These are phyloP conservation scores for Peromyscus nudipes DNA, from an alignment of 2,797 vertebrate genomes.

Conservation along the genomic window DNA sequence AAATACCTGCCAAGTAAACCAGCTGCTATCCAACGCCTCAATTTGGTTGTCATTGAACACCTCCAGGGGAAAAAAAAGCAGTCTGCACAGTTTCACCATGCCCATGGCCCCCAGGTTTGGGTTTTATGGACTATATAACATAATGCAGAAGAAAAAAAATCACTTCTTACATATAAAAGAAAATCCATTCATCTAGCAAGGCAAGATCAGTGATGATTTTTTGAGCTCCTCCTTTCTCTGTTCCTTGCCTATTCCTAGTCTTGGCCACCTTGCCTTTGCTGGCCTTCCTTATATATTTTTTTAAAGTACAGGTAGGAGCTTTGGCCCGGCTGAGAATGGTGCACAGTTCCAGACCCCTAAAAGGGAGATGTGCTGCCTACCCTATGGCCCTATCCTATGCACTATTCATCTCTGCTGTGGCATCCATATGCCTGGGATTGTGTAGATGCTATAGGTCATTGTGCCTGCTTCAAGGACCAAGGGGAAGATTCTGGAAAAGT, in stretches of 20 bases:
- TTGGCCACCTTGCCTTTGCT: neutral
- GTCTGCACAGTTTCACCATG: neutral
- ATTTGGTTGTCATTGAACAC: conserved; percentile 7
- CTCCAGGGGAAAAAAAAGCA: conserved; percentile 27
- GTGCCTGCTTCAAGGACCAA: neutral
- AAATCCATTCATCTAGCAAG: neutral
- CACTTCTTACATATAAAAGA: neutral
- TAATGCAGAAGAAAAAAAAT: neutral
- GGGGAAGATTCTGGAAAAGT: neutral
- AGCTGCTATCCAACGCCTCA: conserved; percentile 16
- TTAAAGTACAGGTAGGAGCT: neutral
- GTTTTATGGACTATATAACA: neutral
- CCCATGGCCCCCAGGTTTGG: neutral
- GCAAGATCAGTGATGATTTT: neutral
- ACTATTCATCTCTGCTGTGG: neutral
- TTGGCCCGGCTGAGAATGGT: neutral
- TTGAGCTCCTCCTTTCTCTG: neutral
- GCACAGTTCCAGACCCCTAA: neutral
- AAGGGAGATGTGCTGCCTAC: neutral
- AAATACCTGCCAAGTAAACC: conserved; percentile 46
- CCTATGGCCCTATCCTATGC: neutral
- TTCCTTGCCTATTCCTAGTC: neutral
- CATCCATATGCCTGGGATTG: neutral
- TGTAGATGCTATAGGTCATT: neutral
- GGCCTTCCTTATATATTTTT: neutral